Percentiles rank a stretch among this genome's conserved stretches.
These are phyloP conservation scores for Ornithorhynchus anatinus DNA, from an alignment of 2,113 vertebrate genomes.

Conservation along the genomic window DNA sequence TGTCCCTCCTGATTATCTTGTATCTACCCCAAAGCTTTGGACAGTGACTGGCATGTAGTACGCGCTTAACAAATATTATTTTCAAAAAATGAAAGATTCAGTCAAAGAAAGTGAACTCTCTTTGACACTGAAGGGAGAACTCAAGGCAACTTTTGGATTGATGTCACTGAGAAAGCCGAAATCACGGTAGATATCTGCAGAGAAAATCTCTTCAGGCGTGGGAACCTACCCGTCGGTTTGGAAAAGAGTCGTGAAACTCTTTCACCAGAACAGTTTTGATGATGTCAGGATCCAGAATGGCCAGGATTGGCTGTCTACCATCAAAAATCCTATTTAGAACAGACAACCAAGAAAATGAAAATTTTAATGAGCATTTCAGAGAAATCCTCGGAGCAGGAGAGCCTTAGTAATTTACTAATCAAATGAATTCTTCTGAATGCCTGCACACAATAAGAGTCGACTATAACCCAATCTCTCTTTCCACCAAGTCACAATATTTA, in stretches of 20 bases:
- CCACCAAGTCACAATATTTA: too few species aligned
- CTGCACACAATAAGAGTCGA: neutral
- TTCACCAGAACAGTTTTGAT: conserved; percentile 78
- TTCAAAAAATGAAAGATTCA: too few species aligned
- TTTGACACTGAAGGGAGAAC: too few species aligned
- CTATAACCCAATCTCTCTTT: neutral
- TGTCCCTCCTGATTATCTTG: too few species aligned
- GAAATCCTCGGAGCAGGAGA: neutral
- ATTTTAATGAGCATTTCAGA: neutral
- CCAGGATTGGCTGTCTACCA: conserved; percentile 66
- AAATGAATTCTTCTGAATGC: neutral
- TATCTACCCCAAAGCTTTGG: too few species aligned
- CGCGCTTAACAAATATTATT: too few species aligned
- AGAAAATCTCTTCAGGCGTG: too few species aligned
- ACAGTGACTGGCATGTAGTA: too few species aligned
- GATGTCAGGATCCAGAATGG: conserved; percentile 69
- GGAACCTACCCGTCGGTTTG: conserved; percentile 72
- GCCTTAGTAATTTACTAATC: neutral
- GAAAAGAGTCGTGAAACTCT: conserved; percentile 75
- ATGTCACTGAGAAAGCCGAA: too few species aligned
- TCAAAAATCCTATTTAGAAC: conserved; percentile 70
- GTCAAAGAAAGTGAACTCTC: too few species aligned
- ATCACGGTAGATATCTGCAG: too few species aligned
- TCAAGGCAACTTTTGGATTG: too few species aligned
- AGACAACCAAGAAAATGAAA: neutral